A percentile compares a stretch with the other conserved stretches of the same genome.
Evolutionary conservation across 64 coral and sea anemone genomes (phyloP).

Genomic region (Porites australiensis): DNA sequence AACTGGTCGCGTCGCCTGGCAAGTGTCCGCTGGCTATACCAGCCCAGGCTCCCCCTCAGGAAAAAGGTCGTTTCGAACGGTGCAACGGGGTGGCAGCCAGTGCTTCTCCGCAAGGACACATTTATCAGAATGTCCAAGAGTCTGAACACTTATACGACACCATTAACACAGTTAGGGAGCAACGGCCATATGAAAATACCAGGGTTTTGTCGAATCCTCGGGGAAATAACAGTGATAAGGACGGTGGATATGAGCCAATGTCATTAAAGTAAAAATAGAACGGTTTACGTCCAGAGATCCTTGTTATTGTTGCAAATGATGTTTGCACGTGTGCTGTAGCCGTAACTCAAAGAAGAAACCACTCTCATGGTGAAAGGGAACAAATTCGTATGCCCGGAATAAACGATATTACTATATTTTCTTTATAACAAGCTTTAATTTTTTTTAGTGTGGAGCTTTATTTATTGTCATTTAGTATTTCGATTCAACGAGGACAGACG

Average conservation of each 20-base stretch:
- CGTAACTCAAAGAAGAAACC: too few species aligned
- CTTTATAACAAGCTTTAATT: too few species aligned
- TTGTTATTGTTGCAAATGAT: too few species aligned
- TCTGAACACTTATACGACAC: constrained; percentile 4
- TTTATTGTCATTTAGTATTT: too few species aligned
- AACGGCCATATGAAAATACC: constrained; percentile 19
- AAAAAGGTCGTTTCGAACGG: not conserved
- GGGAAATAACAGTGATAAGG: not conserved
- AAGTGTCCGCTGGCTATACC: not conserved
- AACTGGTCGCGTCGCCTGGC: not conserved
- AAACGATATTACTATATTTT: too few species aligned
- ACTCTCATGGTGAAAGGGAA: too few species aligned
- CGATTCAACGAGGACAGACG: too few species aligned
- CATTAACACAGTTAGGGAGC: not conserved
- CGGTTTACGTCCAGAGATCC: not conserved
- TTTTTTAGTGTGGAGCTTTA: too few species aligned
- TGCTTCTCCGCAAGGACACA: not conserved
- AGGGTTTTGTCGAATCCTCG: not conserved
- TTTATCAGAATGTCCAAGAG: not conserved
- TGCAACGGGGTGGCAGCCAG: not conserved
- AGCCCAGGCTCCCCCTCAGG: not conserved
- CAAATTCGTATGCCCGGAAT: too few species aligned
- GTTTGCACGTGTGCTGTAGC: too few species aligned
- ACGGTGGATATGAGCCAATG: not conserved
- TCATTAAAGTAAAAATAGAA: not conserved